These are phyloP conservation scores for Molothrus ater DNA, from an alignment of 2,797 vertebrate species.

Conservation along the genomic window DNA sequence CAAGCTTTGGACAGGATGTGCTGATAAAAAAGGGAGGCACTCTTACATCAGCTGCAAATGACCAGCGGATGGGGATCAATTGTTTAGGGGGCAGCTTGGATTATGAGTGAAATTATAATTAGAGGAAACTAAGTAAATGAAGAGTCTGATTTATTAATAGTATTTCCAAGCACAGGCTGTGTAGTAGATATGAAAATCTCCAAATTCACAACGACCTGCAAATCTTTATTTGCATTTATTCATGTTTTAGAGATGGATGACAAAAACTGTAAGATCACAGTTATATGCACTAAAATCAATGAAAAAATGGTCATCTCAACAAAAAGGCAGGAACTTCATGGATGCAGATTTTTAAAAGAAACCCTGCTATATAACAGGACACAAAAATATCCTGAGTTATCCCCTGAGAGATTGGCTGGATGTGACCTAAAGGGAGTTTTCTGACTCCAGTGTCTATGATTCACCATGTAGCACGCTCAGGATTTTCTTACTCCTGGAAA, in stretches of 20 bases:
- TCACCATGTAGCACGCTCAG: background rate
- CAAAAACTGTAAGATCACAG: background rate
- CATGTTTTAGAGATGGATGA: background rate
- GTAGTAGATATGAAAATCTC: background rate
- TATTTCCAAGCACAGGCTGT: background rate
- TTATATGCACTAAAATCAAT: background rate
- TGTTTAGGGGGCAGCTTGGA: background rate
- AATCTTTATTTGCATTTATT: background rate
- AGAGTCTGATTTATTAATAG: background rate
- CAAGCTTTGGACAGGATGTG: constrained; percentile 12
- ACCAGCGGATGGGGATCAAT: constrained; percentile 11
- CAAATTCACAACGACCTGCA: background rate
- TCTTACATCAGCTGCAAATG: constrained; percentile 41
- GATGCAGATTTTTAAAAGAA: background rate
- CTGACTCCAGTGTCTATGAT: background rate
- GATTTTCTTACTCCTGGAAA: constrained; percentile 19
- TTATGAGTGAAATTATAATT: background rate
- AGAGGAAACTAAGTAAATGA: constrained; percentile 24
- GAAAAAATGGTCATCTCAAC: background rate
- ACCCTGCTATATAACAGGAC: background rate
- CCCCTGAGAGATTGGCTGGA: background rate
- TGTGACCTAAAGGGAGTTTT: constrained; percentile 26
- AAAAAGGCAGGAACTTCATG: background rate
- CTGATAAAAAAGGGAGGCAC: constrained; percentile 44
- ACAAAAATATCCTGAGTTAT: constrained; percentile 38